Conservation (phyloP, 35 echinoderm and acorn worm genomes). For the Hemicentrotus pulcherrimus region DNA sequence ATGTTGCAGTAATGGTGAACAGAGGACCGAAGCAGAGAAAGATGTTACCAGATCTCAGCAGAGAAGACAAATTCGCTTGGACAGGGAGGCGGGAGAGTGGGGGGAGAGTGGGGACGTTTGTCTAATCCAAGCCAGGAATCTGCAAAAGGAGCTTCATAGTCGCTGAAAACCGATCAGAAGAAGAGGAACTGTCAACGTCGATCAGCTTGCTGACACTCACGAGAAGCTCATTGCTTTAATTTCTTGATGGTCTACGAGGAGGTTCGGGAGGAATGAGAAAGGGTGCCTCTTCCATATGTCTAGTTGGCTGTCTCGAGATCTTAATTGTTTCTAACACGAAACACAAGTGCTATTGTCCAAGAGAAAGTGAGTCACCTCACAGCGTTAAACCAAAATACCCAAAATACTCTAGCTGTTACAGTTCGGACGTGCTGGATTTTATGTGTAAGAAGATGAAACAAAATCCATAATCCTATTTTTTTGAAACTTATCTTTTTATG, state of each 20-base stretch:
- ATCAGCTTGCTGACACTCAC: background rate
- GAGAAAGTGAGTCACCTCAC: background rate
- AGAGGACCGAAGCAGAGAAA: background rate
- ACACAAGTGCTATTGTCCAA: background rate
- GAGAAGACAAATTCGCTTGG: background rate
- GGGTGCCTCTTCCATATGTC: constrained; percentile 3
- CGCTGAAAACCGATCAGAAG: background rate
- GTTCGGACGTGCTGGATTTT: background rate
- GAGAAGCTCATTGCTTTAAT: background rate
- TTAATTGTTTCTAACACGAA: background rate
- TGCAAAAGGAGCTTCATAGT: background rate
- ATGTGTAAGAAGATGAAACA: background rate
- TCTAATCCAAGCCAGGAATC: background rate
- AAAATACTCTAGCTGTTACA: background rate
- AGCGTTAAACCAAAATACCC: background rate
- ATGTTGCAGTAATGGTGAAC: background rate
- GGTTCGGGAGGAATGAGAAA: background rate
- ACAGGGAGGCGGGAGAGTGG: constrained; percentile 7
- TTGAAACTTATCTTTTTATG: background rate
- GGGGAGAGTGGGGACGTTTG: background rate
- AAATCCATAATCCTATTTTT: background rate
- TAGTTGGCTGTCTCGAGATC: background rate
- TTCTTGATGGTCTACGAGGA: background rate
- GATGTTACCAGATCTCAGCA: background rate
- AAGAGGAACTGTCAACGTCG: background rate